Evolutionary conservation across 2,888 invertebrate genomes (phyloP).

Genomic region (Noctua janthe): DNA sequence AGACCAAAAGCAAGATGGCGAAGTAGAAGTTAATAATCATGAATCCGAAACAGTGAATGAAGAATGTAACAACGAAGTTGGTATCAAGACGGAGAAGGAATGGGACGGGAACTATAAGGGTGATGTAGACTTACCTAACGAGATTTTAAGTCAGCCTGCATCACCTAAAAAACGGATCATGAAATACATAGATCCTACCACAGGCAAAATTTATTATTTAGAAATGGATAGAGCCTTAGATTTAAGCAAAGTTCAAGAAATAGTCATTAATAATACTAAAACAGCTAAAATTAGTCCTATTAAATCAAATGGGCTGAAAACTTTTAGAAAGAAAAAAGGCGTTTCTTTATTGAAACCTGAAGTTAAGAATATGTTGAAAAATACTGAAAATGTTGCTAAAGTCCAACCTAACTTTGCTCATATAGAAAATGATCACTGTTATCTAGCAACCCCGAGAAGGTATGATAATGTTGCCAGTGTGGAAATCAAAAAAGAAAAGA

Average conservation of each 20-base stretch:
- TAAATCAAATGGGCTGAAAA: conserved; percentile 81
- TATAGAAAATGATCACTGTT: conserved; percentile 87
- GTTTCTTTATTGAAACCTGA: conserved; percentile 82
- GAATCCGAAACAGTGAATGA: conserved; percentile 39
- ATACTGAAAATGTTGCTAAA: conserved; percentile 65
- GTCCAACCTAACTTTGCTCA: conserved; percentile 72
- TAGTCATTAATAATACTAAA: conserved; percentile 81
- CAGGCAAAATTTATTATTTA: conserved; percentile 85
- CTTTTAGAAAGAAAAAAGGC: conserved; percentile 75
- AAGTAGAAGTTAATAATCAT: conserved; percentile 48
- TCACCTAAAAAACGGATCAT: conserved; percentile 82
- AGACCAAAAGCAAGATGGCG: conserved; percentile 60
- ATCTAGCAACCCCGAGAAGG: conserved; percentile 74
- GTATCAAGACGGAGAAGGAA: conserved; percentile 43
- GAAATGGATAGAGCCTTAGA: conserved; percentile 86
- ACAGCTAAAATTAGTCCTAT: conserved; percentile 83
- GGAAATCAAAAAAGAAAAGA: conserved; percentile 70
- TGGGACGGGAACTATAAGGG: conserved; percentile 37
- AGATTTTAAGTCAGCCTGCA: conserved; percentile 72
- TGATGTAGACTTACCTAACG: conserved; percentile 71
- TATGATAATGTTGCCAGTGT: conserved; percentile 57
- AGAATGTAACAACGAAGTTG: conserved; percentile 22
- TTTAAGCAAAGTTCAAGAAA: conserved; percentile 84
- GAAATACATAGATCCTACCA: conserved; percentile 85
- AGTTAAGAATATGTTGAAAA: conserved; percentile 77